Evolutionary conservation across 1,140 invertebrate genomes (phyloP), one percentile per base, ranked within the genome.

Genomic region (Protaetia brevitarsis): DNA sequence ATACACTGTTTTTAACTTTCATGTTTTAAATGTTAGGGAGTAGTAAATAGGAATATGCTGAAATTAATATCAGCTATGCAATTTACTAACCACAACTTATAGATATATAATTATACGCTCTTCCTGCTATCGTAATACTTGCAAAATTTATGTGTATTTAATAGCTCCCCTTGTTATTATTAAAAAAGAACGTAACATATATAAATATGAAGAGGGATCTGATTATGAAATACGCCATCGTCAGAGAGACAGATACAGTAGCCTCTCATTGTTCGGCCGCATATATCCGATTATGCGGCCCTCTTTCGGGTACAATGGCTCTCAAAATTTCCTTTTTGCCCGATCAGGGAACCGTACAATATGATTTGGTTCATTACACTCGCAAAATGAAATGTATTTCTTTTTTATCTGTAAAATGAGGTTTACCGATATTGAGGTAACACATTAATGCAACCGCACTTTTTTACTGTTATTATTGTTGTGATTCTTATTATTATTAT

Each of bases 291-390:
- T 71, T 71, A 71, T 71, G 63, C 30, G 63, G 64, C 66, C 66
- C 68, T 62, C 37, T 64, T 68, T 41, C 70, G 68, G 58, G 68
- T 8, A 64, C 36, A 64, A 56, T 45, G 37, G 62, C 63, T 41
- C 58, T 66, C 69, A 71, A 68, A 71, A 71, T 67, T 63, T 57
- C 74, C 68, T 74, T 76, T 76, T 69, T 74, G 56, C 62, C 63
- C 61, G 69, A 66, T 69, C 73, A 76, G 66, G 69, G 67, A 72
- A 72, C 74, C 74, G 72, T 76, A 74, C 69, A 76, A 74, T 76
- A 76, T 76, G 76, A 72, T 75, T 74, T 75, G 76, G 73, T 74
- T 77, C 76, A 77, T 77, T 77, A 73, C 76, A 70, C 74, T 62
- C 70, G 69, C 73, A 77, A 77, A 76, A 76, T 76, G 67, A 72